A percentile compares a stretch with the other conserved stretches of the same genome.
These are phyloP conservation scores for Mystacornis crossleyi DNA, from an alignment of 2,113 vertebrate genomes.

Conservation along the genomic window DNA sequence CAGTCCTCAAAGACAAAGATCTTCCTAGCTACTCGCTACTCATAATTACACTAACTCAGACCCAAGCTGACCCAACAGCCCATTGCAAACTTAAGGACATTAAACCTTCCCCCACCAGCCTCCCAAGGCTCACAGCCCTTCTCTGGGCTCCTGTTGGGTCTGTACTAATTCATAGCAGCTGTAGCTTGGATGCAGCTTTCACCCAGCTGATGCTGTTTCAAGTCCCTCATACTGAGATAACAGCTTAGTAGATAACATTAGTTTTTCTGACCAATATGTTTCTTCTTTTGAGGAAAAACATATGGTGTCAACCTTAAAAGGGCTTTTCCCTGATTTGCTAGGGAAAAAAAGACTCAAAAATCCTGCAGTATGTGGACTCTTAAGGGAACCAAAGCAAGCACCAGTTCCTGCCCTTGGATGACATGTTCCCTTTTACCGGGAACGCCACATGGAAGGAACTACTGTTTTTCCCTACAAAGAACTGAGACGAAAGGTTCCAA, in stretches of 20 bases:
- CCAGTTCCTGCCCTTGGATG: background rate
- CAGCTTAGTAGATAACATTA: background rate
- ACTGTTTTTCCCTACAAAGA: background rate
- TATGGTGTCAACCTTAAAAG: background rate
- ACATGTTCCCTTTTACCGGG: background rate
- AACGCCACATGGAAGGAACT: background rate
- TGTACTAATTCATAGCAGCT: background rate
- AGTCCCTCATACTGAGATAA: background rate
- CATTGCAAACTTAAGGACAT: accelerated
- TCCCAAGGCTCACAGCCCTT: background rate
- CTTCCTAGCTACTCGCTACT: background rate
- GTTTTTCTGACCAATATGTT: background rate
- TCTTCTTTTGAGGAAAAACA: background rate
- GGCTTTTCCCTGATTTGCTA: background rate
- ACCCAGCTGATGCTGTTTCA: background rate
- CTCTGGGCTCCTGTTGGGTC: background rate
- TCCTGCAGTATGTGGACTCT: background rate
- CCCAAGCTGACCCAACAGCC: background rate
- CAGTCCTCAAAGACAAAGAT: background rate
- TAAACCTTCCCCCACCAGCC: background rate
- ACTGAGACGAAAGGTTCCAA: background rate
- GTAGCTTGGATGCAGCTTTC: background rate
- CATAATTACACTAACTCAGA: background rate
- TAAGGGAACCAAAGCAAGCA: background rate
- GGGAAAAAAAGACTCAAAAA: background rate